phyloP scores from a whole-genome alignment of 2,113 vertebrate genomes.

The Cnemophilus loriae region DNA sequence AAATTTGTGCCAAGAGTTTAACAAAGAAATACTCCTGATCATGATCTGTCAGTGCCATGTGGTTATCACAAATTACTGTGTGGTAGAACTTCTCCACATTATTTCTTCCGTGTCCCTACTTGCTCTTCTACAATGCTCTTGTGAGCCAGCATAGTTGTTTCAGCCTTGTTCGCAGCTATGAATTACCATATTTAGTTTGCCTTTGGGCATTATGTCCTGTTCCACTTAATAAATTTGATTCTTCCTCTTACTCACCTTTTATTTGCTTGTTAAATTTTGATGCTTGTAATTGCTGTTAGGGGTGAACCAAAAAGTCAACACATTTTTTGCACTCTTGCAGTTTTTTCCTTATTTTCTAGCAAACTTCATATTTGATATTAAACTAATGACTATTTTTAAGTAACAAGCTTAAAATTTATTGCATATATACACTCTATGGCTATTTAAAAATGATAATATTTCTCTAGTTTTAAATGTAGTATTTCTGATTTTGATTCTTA shows the following conservation, averaged over 20 bases:
- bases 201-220: conserved; percentile 19
- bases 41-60: background rate
- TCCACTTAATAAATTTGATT: conserved; percentile 39
- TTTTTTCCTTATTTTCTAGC: background rate
- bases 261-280: conserved; percentile 22
- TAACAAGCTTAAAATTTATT: background rate
- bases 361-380: background rate
- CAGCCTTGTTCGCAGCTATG: background rate
- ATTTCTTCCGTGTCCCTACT: background rate
- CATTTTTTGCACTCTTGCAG: background rate
- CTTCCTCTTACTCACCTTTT: background rate
- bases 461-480: background rate
- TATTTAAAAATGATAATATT: background rate
- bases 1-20: background rate
- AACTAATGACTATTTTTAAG: background rate
- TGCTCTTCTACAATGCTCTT: background rate
- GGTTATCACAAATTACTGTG: background rate
- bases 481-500: background rate
- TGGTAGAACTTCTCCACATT: background rate
- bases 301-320: background rate
- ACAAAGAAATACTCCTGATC: background rate
- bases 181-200: conserved; percentile 27
- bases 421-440: background rate
- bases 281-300: background rate
- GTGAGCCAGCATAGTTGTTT: background rate